Conservation (phyloP, 2,888 invertebrate genomes). For the Phengaris alcon region DNA sequence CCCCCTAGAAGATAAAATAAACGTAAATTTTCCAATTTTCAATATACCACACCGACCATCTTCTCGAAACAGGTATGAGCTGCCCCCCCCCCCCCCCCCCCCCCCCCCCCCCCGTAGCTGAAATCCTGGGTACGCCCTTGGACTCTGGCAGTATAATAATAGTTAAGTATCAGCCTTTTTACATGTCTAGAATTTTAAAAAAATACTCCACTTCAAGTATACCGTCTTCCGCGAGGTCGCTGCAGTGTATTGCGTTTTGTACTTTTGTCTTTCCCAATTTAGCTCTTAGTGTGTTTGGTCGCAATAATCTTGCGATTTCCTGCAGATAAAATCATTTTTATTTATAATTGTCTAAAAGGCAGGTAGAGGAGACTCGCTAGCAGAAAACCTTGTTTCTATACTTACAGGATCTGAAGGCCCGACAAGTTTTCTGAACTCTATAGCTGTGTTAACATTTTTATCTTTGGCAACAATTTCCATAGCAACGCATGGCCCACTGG, state of each 20-base stretch:
- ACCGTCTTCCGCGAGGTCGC: constrained; percentile 94
- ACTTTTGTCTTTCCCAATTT: constrained; percentile 90
- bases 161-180: constrained; percentile 46
- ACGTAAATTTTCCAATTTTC: no score
- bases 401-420: constrained; percentile 95
- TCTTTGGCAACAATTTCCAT: constrained; percentile 88
- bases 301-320: constrained; percentile 91
- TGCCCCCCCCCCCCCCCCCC: no score
- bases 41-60: no score
- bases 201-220: constrained; percentile 89
- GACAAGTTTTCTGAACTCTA: constrained; percentile 88
- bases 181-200: constrained; percentile 83
- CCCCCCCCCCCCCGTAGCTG: no score
- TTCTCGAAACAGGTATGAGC: no score
- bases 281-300: constrained; percentile 91
- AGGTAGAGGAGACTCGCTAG: no score
- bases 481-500: constrained; percentile 91
- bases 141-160: constrained; percentile 5
- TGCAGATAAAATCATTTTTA: constrained; percentile 59
- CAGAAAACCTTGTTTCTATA: not conserved
- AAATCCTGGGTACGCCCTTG: no score
- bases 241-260: constrained; percentile 94
- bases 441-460: constrained; percentile 78
- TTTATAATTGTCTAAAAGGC: not conserved
- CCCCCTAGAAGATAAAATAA: no score